Percentiles rank a stretch among this genome's conserved stretches.
These are phyloP conservation scores for Dioctria linearis DNA, from an alignment of 2,888 invertebrate genomes.

Conservation along the genomic window DNA sequence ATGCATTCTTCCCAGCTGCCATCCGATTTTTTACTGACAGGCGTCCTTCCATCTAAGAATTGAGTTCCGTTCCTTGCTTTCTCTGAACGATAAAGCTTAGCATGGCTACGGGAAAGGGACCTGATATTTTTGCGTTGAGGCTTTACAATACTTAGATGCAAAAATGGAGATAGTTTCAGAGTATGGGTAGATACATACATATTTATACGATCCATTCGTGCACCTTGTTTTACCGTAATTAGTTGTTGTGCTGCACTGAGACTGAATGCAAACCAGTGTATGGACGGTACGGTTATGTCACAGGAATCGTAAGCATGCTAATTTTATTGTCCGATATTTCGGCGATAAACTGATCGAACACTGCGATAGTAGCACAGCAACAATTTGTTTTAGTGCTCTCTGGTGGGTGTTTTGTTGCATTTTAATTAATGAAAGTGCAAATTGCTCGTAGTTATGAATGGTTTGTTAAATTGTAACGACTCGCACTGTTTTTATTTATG, in stretches of 20 bases:
- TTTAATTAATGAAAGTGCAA: slow-evolving; percentile 58
- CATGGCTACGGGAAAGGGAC: no score
- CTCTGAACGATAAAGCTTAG: background rate
- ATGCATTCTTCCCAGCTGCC: slow-evolving; percentile 12
- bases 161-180: background rate
- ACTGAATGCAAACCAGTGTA: no score
- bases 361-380: slow-evolving; percentile 49
- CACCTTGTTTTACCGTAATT: no score
- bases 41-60: background rate
- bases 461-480: slow-evolving; percentile 36
- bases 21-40: background rate
- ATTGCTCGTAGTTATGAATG: slow-evolving; percentile 51
- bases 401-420: slow-evolving; percentile 56
- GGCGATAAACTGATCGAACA: slow-evolving; percentile 57
- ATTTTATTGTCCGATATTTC: slow-evolving; percentile 58
- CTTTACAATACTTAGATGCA: no score
- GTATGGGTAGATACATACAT: no score
- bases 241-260: background rate
- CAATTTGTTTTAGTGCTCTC: slow-evolving; percentile 54
- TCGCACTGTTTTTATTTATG: slow-evolving; percentile 46
- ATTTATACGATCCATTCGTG: no score
- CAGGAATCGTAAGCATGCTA: slow-evolving; percentile 54
- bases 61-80: slow-evolving; percentile 9
- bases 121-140: no score
- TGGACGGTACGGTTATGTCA: slow-evolving; percentile 44